These are phyloP conservation scores for Globia sparganii DNA, from an alignment of 2,888 invertebrate species.

Conservation along the genomic window DNA sequence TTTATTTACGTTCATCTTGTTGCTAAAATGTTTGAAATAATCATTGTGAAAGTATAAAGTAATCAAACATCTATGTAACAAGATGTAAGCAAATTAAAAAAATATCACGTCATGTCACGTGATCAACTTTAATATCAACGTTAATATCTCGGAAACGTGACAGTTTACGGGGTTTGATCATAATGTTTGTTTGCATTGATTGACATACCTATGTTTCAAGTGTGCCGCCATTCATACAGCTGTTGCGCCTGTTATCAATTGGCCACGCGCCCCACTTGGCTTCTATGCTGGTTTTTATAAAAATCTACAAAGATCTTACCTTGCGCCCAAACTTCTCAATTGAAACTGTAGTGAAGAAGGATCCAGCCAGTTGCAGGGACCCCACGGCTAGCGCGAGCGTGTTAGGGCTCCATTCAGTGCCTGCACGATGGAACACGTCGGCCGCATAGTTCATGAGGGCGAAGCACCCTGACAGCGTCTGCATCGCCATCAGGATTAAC, in stretches of 20 bases:
- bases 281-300: neutral
- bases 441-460: conserved; percentile 85
- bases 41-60: too few species aligned
- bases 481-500: conserved; percentile 79
- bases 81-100: too few species aligned
- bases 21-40: too few species aligned
- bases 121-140: too few species aligned
- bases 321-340: conserved; percentile 84
- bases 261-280: neutral
- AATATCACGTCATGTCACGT: too few species aligned
- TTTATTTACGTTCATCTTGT: too few species aligned
- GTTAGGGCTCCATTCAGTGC: conserved; percentile 89
- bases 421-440: conserved; percentile 83
- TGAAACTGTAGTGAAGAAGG: conserved; percentile 80
- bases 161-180: too few species aligned
- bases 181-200: too few species aligned
- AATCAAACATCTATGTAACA: too few species aligned
- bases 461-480: conserved; percentile 84
- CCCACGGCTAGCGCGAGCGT: conserved; percentile 79
- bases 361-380: conserved; percentile 79
- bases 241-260: neutral
- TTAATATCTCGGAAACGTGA: too few species aligned
- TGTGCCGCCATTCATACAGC: too few species aligned
- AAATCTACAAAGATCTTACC: conserved; percentile 64
- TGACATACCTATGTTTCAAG: too few species aligned